Evolutionary conservation across 2,113 vertebrate species (phyloP).

Genomic region (Solea senegalensis): DNA sequence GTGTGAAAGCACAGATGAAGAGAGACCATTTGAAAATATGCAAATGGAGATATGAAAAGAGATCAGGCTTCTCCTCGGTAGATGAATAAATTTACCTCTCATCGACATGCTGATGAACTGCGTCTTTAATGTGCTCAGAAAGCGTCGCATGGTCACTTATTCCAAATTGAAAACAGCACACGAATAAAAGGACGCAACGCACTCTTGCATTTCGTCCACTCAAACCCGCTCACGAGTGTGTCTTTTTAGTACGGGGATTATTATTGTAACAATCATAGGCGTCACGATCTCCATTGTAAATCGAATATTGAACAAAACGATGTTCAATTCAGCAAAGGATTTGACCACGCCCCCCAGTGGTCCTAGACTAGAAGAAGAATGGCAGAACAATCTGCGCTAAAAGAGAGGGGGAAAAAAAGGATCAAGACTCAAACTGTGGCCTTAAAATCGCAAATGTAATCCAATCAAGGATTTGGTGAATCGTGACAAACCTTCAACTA

Average conservation of each 20-base stretch:
- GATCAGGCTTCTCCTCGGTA: slow-evolving; percentile 55
- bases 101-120: slow-evolving; percentile 57
- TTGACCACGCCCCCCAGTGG: no score
- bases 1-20: slow-evolving; percentile 20
- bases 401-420: no score
- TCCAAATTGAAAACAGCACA: slow-evolving; percentile 46
- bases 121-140: slow-evolving; percentile 22
- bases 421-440: no score
- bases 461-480: no score
- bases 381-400: no score
- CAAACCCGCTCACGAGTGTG: slow-evolving; percentile 16
- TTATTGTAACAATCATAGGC: no score
- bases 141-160: slow-evolving; percentile 43
- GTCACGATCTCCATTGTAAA: no score
- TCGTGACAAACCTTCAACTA: background rate
- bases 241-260: background rate
- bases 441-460: no score
- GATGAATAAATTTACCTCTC: slow-evolving; percentile 68
- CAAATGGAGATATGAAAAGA: slow-evolving; percentile 70
- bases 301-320: no score
- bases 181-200: no score
- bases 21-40: slow-evolving; percentile 67
- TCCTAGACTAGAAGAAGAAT: no score
- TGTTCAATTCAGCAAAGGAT: no score
- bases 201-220: slow-evolving; percentile 5